Evolutionary conservation across 2,113 vertebrate genomes (phyloP).

Genomic region (Siphamia tubifer): DNA sequence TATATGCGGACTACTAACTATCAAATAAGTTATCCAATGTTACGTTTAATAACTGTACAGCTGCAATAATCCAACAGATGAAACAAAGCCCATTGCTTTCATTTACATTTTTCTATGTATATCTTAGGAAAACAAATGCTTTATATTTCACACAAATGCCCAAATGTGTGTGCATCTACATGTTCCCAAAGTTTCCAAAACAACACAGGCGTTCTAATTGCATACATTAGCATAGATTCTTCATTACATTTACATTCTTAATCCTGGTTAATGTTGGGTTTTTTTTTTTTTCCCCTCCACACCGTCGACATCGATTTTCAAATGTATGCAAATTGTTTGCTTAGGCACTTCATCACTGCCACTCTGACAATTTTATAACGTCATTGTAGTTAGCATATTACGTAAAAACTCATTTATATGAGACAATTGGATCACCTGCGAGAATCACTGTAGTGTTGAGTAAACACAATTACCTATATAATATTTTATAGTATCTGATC

Average conservation of each 20-base stretch:
- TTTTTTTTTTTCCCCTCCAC: neutral
- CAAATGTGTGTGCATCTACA: neutral
- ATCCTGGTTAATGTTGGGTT: slow-evolving; percentile 12
- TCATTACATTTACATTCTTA: slow-evolving; percentile 30
- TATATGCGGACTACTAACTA: neutral
- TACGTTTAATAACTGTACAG: neutral
- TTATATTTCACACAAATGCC: no score
- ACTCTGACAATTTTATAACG: slow-evolving; percentile 43
- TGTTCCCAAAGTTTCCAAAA: neutral
- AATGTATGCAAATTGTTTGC: slow-evolving; percentile 42
- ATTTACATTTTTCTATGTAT: neutral
- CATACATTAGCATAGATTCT: neutral
- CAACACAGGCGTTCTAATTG: neutral
- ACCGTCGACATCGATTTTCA: slow-evolving; percentile 26
- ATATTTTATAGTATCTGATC: slow-evolving; percentile 39
- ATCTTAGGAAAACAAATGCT: neutral
- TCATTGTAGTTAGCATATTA: slow-evolving; percentile 39
- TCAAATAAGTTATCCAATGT: neutral
- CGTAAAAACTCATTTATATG: slow-evolving; percentile 54
- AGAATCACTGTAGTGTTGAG: slow-evolving; percentile 46
- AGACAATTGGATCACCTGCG: slow-evolving; percentile 47
- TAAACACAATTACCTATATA: slow-evolving; percentile 55
- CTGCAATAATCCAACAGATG: neutral
- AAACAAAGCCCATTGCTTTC: neutral
- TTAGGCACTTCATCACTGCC: slow-evolving; percentile 46